These are phyloP conservation scores for Aricia artaxerxes DNA, from an alignment of 2,888 invertebrate genomes.

Conservation along the genomic window DNA sequence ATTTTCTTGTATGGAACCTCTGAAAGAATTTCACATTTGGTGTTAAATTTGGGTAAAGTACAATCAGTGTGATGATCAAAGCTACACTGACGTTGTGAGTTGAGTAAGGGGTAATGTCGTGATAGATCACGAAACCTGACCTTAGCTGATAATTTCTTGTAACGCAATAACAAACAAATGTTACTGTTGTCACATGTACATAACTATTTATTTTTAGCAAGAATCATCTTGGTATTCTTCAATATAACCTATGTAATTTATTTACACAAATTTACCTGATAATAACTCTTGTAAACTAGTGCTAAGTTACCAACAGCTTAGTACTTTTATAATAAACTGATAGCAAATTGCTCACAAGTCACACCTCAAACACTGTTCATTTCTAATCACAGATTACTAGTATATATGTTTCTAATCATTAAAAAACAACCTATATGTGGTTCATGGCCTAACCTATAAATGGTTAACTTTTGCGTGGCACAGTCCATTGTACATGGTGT, in stretches of 20 bases:
- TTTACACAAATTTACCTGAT: background rate
- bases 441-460: background rate
- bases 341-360: background rate
- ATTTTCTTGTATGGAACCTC: slow-evolving; percentile 46
- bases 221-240: background rate
- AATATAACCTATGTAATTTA: background rate
- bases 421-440: background rate
- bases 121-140: slow-evolving; percentile 55
- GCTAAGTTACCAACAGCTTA: too few species aligned
- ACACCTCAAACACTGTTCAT: background rate
- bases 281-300: background rate
- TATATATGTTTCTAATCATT: background rate
- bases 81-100: slow-evolving; percentile 49
- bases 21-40: slow-evolving; percentile 45
- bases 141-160: slow-evolving; percentile 53
- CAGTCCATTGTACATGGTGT: background rate
- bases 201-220: background rate
- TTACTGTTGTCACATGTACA: slow-evolving; percentile 45
- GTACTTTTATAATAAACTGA: background rate
- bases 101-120: slow-evolving; percentile 45
- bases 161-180: slow-evolving; percentile 68
- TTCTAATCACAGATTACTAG: background rate
- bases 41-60: background rate
- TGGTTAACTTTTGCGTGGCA: background rate
- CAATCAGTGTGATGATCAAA: slow-evolving; percentile 40